Base-by-base conservation (phyloP, 2,797 vertebrate genomes). In the Capromys pilorides region DNA sequence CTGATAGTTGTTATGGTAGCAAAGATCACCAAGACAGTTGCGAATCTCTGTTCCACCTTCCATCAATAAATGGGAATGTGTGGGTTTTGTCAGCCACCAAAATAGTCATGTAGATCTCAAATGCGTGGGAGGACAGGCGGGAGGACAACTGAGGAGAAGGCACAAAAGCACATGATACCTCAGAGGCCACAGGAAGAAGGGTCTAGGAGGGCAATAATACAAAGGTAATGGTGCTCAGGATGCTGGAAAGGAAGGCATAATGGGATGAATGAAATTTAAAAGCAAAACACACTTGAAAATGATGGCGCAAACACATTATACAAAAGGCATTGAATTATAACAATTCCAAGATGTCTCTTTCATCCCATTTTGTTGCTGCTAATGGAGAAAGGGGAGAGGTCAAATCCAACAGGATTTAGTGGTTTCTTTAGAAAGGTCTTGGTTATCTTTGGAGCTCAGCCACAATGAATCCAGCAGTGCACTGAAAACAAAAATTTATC, bases 171-270 rank as follows among this genome's bases (percentile, higher is more conserved):
- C 85, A 95, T 95, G 95, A 97, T 94, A 96, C 96, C 98, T 97
- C 97, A 97, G 98, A 98, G 97, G 95, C 96, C 97, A 90, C 19
- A 96, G 95, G 92, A 97, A 98, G 95, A 98, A 96, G 94, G 95
- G 86, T 89, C 97, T 90, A 95, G 97, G 97, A 97, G 96, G 96
- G 97, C 96, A 78, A 96, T 98, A 97, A 98, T 97, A 97, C 98
- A 97, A 97, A 97, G 96, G 97, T 97, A 97, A 98, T 97, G 97
- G 96, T 96, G 96, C 98, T 97, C 95, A 93, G 94, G 95, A 97
- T 94, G 91, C 95, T 86, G 96, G 96, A 91, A 94, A 96, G 94
- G 95, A 84, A 96, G 96, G 96, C 92, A 95, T 97, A 98, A 89
- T 94, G 97, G 96, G 97, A 93, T 91, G 91, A 95, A 96, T 95